phyloP scores from a whole-genome alignment of 2,797 vertebrate genomes.

The Vireo griseus region DNA sequence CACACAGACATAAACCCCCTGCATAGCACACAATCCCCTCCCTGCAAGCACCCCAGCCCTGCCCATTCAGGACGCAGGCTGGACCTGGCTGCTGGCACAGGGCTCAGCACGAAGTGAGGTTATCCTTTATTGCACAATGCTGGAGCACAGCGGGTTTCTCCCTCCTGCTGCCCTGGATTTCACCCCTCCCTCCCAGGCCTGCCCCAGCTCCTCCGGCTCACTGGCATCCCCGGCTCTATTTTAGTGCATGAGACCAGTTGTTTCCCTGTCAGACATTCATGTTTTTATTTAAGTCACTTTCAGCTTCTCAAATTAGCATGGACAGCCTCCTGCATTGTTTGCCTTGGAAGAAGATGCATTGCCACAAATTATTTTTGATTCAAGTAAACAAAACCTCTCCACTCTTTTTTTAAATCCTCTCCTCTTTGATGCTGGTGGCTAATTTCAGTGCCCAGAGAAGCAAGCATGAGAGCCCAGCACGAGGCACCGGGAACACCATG shows the following conservation, averaged over 20 bases:
- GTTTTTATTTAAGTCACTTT: slow-evolving; percentile 36
- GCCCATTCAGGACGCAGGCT: neutral
- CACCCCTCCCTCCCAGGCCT: neutral
- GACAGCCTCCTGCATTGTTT: neutral
- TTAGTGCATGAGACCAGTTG: neutral
- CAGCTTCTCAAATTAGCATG: neutral
- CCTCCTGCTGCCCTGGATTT: neutral
- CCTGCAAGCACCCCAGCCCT: neutral
- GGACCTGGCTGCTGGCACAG: neutral
- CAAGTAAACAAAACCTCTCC: slow-evolving; percentile 29
- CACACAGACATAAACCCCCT: accelerated
- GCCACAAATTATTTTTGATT: slow-evolving; percentile 33
- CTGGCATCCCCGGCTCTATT: neutral
- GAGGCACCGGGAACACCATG: accelerated
- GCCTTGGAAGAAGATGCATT: slow-evolving; percentile 18
- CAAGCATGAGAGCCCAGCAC: accelerated
- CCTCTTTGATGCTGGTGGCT: neutral
- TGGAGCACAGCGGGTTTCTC: neutral
- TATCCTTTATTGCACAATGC: neutral
- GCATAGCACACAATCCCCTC: neutral
- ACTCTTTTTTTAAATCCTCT: neutral
- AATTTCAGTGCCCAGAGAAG: neutral
- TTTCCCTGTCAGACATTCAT: neutral
- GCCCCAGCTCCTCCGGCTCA: neutral
- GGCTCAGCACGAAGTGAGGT: neutral